phyloP scores from a whole-genome alignment of 2,888 invertebrate genomes.

The Himalopsyche japonica region DNA sequence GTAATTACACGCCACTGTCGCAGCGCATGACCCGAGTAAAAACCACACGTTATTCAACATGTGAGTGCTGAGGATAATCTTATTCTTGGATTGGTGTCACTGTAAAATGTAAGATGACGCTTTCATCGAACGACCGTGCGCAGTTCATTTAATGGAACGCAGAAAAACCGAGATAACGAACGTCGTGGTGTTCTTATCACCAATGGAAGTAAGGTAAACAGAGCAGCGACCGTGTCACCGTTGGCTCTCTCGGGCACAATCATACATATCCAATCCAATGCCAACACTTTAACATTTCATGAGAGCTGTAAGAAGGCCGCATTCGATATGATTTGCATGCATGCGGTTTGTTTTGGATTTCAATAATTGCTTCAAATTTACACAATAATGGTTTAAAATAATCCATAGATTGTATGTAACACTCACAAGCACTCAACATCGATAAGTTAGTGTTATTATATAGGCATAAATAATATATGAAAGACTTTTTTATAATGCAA shows the following conservation, averaged over 20 bases:
- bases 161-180: background rate
- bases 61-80: background rate
- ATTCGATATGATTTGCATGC: no score
- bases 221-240: background rate
- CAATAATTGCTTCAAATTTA: no score
- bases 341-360: no score
- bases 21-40: background rate
- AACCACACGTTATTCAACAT: background rate
- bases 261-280: background rate
- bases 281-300: background rate
- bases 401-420: no score
- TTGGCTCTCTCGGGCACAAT: background rate
- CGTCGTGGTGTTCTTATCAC: background rate
- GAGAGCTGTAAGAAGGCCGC: background rate
- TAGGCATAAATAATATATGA: no score
- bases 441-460: no score
- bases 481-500: no score
- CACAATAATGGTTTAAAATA: no score
- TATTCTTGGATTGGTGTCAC: constrained; percentile 2
- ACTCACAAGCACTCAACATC: no score
- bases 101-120: constrained; percentile 1
- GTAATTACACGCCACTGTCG: background rate
- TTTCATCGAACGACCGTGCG: background rate
- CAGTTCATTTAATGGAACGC: background rate
- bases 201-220: background rate